phyloP scores from a whole-genome alignment of 2,113 vertebrate species.

The Nycticryphes semicollaris region DNA sequence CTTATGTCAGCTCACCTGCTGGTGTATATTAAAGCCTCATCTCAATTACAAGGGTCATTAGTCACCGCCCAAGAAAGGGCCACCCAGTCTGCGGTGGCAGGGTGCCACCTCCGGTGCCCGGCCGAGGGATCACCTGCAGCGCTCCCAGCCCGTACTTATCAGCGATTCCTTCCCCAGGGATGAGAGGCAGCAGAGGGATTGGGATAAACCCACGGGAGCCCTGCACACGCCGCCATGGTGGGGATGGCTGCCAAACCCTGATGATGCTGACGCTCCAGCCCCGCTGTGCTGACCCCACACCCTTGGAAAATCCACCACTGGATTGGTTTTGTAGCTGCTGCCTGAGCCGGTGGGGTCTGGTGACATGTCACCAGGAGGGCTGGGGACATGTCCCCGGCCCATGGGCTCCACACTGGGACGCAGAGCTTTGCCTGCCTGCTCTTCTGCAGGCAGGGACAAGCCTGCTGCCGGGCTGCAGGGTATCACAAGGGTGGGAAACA shows the following conservation, averaged over 20 bases:
- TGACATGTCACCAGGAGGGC: rapidly evolving
- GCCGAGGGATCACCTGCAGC: background rate
- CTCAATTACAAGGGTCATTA: background rate
- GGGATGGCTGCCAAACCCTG: rapidly evolving
- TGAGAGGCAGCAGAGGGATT: background rate
- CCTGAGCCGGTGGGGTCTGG: rapidly evolving
- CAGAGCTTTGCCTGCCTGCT: background rate
- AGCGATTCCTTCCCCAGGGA: background rate
- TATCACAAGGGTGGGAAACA: background rate
- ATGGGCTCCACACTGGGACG: rapidly evolving
- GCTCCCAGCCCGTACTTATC: rapidly evolving
- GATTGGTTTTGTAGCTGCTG: background rate
- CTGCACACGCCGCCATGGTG: rapidly evolving
- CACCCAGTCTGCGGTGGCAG: slow-evolving; percentile 30
- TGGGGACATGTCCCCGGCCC: background rate
- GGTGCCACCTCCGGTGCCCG: background rate
- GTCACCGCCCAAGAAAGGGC: background rate
- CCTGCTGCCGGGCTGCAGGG: background rate
- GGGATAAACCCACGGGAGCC: background rate
- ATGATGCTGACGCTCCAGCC: background rate
- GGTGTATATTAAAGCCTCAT: background rate
- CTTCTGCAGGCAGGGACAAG: background rate
- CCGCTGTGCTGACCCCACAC: rapidly evolving
- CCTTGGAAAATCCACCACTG: background rate
- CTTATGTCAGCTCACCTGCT: slow-evolving; percentile 1